A percentile compares a stretch with the other conserved stretches of the same genome.
phyloP scores from a whole-genome alignment of 2,797 vertebrate species.

The Pogoniulus pusillus region DNA sequence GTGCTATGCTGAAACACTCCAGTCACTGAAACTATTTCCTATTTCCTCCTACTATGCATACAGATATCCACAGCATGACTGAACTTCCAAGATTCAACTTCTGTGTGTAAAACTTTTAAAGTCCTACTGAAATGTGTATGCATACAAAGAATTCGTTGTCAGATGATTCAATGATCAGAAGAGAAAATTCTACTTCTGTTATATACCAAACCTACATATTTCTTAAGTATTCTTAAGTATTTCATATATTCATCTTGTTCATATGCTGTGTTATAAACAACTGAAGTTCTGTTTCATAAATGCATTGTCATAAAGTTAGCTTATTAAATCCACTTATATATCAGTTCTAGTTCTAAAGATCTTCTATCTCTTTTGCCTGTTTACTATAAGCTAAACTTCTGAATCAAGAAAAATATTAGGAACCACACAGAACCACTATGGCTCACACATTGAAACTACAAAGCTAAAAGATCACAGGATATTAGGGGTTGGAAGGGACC shows the following conservation, averaged over 20 bases:
- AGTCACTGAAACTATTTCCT: not conserved
- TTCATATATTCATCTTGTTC: not conserved
- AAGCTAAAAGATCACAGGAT: too few species aligned
- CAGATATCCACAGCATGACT: not conserved
- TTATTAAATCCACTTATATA: not conserved
- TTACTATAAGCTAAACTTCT: constrained; percentile 34
- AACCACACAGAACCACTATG: not conserved
- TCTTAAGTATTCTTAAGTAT: not conserved
- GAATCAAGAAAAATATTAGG: not conserved
- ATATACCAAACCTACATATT: not conserved
- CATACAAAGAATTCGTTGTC: not conserved
- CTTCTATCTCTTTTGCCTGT: not conserved
- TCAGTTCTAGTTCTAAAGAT: not conserved
- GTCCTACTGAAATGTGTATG: not conserved
- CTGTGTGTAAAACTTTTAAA: not conserved
- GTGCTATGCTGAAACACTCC: not conserved
- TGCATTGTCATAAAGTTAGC: not conserved
- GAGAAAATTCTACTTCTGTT: not conserved
- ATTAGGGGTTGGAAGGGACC: too few species aligned
- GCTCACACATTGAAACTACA: too few species aligned
- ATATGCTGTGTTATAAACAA: not conserved
- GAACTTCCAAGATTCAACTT: not conserved
- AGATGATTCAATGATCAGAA: not conserved
- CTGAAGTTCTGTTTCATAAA: not conserved
- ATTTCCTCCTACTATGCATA: not conserved